These are phyloP conservation scores for Condylostylus longicornis DNA, from an alignment of 1,140 invertebrate species.

Conservation along the genomic window DNA sequence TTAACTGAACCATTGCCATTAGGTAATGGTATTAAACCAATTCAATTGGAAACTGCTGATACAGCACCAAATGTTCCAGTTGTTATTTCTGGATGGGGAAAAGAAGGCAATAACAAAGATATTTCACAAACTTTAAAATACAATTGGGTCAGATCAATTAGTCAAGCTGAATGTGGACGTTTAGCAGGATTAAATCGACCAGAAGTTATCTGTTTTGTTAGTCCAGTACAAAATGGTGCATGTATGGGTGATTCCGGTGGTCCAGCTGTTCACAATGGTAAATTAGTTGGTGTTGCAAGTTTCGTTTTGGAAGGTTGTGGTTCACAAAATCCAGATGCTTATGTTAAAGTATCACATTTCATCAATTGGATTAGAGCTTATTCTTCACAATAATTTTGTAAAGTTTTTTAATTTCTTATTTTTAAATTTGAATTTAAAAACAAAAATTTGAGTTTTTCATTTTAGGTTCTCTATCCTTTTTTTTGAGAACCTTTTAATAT, in stretches of 20 bases:
- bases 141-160: constrained; percentile 16
- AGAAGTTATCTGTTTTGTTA: constrained; percentile 17
- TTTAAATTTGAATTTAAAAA: no score
- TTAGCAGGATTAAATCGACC: constrained; percentile 4
- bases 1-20: constrained; percentile 25
- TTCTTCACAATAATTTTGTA: constrained; percentile 10
- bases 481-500: no score
- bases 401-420: constrained; percentile 3
- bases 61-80: constrained; percentile 15
- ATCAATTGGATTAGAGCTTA: constrained; percentile 31
- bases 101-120: constrained; percentile 15
- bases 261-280: constrained; percentile 17
- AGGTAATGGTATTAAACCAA: constrained; percentile 22
- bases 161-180: constrained; percentile 8
- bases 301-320: constrained; percentile 20
- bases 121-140: constrained; percentile 17
- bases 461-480: no score
- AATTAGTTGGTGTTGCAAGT: constrained; percentile 22
- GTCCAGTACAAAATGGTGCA: constrained; percentile 15
- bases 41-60: constrained; percentile 18
- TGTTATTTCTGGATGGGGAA: constrained; percentile 37
- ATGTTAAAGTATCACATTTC: constrained; percentile 32
- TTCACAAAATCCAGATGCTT: constrained; percentile 37
- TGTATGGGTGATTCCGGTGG: constrained; percentile 24
- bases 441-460: no score